Evolutionary conservation across 2,888 invertebrate genomes (phyloP).

Genomic region (Tipula vernalis): DNA sequence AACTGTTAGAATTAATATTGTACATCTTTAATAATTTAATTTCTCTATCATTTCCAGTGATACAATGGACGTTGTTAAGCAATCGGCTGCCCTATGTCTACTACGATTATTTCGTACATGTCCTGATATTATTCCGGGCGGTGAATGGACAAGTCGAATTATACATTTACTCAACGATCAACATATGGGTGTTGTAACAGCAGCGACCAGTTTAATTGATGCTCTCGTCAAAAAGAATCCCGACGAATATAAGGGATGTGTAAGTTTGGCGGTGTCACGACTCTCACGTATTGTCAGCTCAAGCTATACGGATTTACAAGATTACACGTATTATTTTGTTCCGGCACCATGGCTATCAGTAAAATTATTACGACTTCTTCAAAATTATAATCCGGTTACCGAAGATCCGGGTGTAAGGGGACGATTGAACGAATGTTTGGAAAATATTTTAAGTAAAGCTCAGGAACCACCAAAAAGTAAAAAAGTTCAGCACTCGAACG

Average conservation of each 20-base stretch:
- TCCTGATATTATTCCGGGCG: slow-evolving; percentile 91
- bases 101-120: slow-evolving; percentile 87
- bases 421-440: slow-evolving; percentile 91
- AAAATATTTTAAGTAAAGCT: slow-evolving; percentile 96
- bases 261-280: slow-evolving; percentile 93
- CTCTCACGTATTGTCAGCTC: slow-evolving; percentile 97
- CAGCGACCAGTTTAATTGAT: slow-evolving; percentile 95
- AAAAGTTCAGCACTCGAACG: slow-evolving; percentile 99
- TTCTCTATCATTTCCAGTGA: slow-evolving; percentile 46
- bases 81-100: slow-evolving; percentile 95
- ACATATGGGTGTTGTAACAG: slow-evolving; percentile 98
- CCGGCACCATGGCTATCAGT: slow-evolving; percentile 99
- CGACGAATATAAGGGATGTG: slow-evolving; percentile 98
- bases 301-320: slow-evolving; percentile 97
- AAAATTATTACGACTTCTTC: slow-evolving; percentile 85
- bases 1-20: background rate
- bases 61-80: slow-evolving; percentile 98
- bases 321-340: slow-evolving; percentile 99
- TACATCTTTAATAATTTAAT: background rate
- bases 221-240: slow-evolving; percentile 97
- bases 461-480: slow-evolving; percentile 99
- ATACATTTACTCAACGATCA: slow-evolving; percentile 98
- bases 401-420: slow-evolving; percentile 96
- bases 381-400: slow-evolving; percentile 94
- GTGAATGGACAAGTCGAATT: slow-evolving; percentile 98